Evolutionary conservation across 2,113 vertebrate species (phyloP), one percentile per base, ranked within the genome.

Genomic region (Hylia prasina): DNA sequence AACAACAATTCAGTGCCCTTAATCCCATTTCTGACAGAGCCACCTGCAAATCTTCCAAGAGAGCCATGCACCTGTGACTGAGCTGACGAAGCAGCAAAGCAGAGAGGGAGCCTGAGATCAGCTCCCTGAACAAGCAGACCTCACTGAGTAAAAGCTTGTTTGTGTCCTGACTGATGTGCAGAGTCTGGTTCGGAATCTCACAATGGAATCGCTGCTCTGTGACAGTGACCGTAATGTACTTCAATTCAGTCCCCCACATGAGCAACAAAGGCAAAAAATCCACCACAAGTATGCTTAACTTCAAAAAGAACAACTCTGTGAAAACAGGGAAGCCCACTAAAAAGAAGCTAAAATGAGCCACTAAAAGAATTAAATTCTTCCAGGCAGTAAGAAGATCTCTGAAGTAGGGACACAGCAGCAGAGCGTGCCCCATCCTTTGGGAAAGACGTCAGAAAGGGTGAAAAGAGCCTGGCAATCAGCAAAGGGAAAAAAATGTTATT

Each of bases 251-350:
- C 4, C 28, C 27, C 31, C 39, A 58, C 33, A 79, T 65, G 65
- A 93, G n/a, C 70, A 94, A 90, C 90, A 96, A 96, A 96, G 53
- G 81, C 65, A 90, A 93, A 95, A 94, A 69, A 80, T 76, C 78
- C 65, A 82, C 90, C 70, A 48, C 22, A 65, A 87, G 48, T 51
- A 40, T 85, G 57, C 81, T 82, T 60, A 64, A 79, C 92, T 90
- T 95, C 78, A 94, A 82, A 93, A 96, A 96, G 73, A 84, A 28
- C 44, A 81, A 84, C 56, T 68, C 42, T 47, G 30, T 58, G 78
- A 60, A 90, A 85, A 87, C 16, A 87, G 75, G 40, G 40, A 90
- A 85, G 25, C 35, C 37, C 37, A 30, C 78, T 93, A 85, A 85
- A 95, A 85, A 76, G 78, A 87, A 91, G 11, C 11, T 82, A 45